Conservation (phyloP, 2,113 vertebrate species). For the Origma solitaria region DNA sequence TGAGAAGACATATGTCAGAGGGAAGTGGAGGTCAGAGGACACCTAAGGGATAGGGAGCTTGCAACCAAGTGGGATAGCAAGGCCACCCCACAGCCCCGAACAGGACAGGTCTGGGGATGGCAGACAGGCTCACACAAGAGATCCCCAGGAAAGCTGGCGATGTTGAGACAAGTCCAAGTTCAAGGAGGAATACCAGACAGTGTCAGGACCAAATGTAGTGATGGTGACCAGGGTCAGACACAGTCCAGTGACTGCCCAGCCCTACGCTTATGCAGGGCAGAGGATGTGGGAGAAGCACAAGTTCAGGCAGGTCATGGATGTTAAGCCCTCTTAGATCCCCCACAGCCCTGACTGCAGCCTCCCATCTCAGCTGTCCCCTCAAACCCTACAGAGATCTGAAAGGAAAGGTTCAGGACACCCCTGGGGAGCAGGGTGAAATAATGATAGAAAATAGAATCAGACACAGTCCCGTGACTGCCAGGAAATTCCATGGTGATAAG, state of each 20-base stretch:
- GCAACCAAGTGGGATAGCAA: background rate
- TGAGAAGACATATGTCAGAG: background rate
- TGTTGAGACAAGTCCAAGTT: background rate
- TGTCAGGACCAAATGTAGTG: background rate
- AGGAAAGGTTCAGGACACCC: background rate
- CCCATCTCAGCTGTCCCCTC: background rate
- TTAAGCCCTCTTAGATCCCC: background rate
- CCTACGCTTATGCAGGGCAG: rapidly evolving
- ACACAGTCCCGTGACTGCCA: background rate
- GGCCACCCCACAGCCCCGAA: rapidly evolving
- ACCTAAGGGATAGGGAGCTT: background rate
- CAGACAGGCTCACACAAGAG: background rate
- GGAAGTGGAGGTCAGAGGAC: background rate
- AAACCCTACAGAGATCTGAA: background rate
- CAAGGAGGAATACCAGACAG: background rate
- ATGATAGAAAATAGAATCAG: background rate
- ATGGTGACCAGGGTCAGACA: background rate
- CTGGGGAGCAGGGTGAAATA: background rate
- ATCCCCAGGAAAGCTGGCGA: background rate
- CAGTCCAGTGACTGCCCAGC: background rate
- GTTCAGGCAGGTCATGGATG: background rate
- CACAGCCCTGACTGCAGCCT: background rate
- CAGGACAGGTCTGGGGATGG: background rate
- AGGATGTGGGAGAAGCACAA: background rate
- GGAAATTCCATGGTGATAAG: background rate